A percentile compares a stretch with the other conserved stretches of the same genome.
These are phyloP conservation scores for Enteromius trimaculatus DNA, from an alignment of 2,797 vertebrate genomes.

Conservation along the genomic window DNA sequence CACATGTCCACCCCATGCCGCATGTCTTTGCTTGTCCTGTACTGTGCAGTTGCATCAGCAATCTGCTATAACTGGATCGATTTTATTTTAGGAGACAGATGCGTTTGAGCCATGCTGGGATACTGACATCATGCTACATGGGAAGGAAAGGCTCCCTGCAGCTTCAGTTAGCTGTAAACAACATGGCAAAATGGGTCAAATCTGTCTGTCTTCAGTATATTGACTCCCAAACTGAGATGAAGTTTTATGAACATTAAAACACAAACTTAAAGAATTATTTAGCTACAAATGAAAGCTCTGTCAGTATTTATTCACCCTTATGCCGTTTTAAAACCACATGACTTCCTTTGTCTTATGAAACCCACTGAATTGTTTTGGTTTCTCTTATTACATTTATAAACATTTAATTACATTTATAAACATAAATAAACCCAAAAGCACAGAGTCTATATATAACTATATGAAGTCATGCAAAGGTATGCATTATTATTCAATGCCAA, in stretches of 20 bases:
- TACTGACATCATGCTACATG: conserved; percentile 27
- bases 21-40: not conserved
- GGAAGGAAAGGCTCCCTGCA: conserved; percentile 10
- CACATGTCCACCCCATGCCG: not conserved
- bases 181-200: conserved; percentile 18
- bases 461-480: not conserved
- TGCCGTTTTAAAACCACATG: not conserved
- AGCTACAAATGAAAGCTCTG: not conserved
- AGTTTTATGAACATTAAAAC: not conserved
- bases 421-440: not conserved
- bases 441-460: not conserved
- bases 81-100: conserved; percentile 32
- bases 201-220: not conserved
- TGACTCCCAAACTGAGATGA: conserved; percentile 2
- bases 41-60: conserved; percentile 46
- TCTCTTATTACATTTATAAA: not conserved
- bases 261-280: not conserved
- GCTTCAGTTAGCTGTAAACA: conserved; percentile 30
- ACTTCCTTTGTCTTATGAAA: not conserved
- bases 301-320: not conserved
- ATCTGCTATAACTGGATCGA: not conserved
- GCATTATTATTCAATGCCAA: not conserved
- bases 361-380: not conserved
- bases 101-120: conserved; percentile 14
- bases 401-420: too few species aligned